A percentile compares a stretch with the other conserved stretches of the same genome.
Conservation (phyloP, 2,797 vertebrate species). For the Leucoraja ocellata region DNA sequence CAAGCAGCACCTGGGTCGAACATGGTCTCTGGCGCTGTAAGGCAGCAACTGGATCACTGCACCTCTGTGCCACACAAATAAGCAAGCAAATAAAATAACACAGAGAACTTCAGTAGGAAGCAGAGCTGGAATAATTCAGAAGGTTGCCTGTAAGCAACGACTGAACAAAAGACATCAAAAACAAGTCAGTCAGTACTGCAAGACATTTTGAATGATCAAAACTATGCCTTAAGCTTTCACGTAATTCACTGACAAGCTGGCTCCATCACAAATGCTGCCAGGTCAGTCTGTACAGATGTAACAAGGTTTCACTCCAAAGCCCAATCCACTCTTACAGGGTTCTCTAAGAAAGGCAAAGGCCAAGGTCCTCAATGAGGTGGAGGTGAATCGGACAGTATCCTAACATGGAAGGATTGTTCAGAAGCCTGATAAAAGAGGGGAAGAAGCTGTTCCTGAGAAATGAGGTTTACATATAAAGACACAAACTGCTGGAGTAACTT, state of each 20-base stretch:
- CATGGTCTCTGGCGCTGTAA: no score
- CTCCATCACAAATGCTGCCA: neutral
- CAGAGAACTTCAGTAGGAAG: neutral
- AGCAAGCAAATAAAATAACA: neutral
- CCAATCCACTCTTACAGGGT: neutral
- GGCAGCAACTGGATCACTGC: no score
- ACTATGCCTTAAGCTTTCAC: neutral
- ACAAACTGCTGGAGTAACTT: no score
- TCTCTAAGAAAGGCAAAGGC: neutral
- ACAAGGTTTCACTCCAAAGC: neutral
- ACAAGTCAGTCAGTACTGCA: neutral
- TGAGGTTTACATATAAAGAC: no score
- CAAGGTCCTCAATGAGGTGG: no score
- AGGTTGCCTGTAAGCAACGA: no score
- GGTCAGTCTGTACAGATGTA: neutral
- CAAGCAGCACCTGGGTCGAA: no score
- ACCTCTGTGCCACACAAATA: no score
- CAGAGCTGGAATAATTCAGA: neutral
- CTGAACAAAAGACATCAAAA: neutral
- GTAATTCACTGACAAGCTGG: neutral
- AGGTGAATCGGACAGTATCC: no score
- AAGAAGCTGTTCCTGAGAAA: no score
- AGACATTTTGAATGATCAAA: neutral
- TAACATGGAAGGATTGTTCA: no score
- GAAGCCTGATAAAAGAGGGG: no score